Percentiles rank a stretch among this genome's conserved stretches.
phyloP scores from a whole-genome alignment of 2,113 vertebrate genomes.

The Mesoclemmys tuberculata region DNA sequence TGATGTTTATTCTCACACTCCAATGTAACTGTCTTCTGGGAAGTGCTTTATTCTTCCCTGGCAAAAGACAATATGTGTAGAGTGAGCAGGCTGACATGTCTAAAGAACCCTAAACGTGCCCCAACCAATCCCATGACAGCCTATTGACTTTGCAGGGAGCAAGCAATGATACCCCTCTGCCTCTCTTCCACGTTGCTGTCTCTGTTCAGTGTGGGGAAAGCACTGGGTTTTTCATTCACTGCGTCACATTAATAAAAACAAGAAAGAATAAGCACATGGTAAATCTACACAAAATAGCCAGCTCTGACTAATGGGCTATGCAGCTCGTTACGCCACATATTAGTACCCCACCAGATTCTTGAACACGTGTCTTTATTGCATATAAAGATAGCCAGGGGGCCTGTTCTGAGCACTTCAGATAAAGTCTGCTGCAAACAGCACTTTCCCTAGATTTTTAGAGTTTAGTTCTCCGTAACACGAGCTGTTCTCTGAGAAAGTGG shows the following conservation, averaged over 20 bases:
- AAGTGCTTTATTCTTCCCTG: background rate
- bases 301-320: background rate
- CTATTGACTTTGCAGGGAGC: background rate
- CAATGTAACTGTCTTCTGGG: background rate
- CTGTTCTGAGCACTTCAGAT: background rate
- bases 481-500: background rate
- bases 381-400: background rate
- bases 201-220: background rate
- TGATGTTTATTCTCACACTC: background rate
- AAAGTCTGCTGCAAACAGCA: background rate
- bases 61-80: background rate
- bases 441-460: background rate
- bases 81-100: background rate
- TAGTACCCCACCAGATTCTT: background rate
- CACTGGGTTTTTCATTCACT: background rate
- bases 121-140: background rate
- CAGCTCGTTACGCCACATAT: constrained; percentile 3
- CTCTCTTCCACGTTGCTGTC: background rate
- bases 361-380: background rate
- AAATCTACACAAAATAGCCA: background rate
- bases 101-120: background rate
- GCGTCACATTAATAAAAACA: background rate
- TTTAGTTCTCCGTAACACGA: background rate
- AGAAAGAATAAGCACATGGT: background rate
- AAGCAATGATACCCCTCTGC: background rate